Evolutionary conservation across 2,888 invertebrate genomes (phyloP), one percentile per base, ranked within the genome.

Genomic region (Zhuqinia jingwanae): DNA sequence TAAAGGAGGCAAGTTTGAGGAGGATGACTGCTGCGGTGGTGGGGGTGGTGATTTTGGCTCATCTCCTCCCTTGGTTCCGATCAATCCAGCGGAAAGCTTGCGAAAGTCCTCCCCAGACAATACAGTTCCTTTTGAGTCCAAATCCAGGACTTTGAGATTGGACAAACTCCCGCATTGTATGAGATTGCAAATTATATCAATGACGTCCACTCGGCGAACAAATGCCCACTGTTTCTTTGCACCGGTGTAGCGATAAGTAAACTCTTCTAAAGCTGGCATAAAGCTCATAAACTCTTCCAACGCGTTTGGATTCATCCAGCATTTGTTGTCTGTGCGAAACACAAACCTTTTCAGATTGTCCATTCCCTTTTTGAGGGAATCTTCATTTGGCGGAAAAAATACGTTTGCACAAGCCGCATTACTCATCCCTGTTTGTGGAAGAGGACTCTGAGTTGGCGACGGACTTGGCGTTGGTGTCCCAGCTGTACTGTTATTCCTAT

Each of bases 221-320:
- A 85, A 77, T 42, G 88, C 77, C 88, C 88, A 88, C 79, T 88
- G 88, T 65, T 88, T 88, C 30, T 85, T 88, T 27, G 88, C 85
- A 36, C 85, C 88, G 8, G 81, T 88, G 45, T 88, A 85, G 42
- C 88, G 81, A 58, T 88, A 88, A 20, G 88, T 88, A 68, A 88
- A 88, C 70, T 85, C 85, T 56, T 88, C 85, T 45, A 88, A 58
- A 27, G 63, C 25, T 6, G 88, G 88, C 85, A 85, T 85, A 47
- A 88, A 80, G 30, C 78, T 79, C 88, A 88, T 85, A 17, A 88
- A 88, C 30, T 88, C 88, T 27, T 88, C 88, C 11, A 88, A n/a
- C 20, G 88, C 88, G 36, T 88, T 81, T 5, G 85, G 82, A 65
- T 85, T 88, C 15, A 85, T 65, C 73, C 80, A 88, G 36, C 56